Evolutionary conservation across 2,888 invertebrate species (phyloP), one percentile per base, ranked within the genome.

Genomic region (Andricus quercusramuli): DNA sequence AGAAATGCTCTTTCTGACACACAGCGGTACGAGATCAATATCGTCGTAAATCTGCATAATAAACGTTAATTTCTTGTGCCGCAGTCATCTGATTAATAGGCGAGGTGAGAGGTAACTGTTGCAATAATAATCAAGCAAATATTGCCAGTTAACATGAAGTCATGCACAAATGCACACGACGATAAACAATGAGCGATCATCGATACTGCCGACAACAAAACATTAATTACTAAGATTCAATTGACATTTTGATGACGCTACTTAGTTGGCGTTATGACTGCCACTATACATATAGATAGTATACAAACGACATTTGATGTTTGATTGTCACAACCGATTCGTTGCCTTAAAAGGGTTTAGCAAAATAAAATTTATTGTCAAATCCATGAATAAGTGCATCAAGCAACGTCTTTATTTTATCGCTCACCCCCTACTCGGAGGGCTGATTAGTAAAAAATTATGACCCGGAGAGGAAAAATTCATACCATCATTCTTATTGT

Each of bases 41-140:
- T 74, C 56, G 37, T 56, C 56, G n/a, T 56, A 74, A 74, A 74
- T 74, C 32, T 29, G 56, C n/a, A 29, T 29, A 74, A 74, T 74
- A 74, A 74, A 74, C 56, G 74, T 74, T 56, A 74, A 56, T 74
- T 74, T 74, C 74, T 56, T 74, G 74, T 74, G 56, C 32, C 15
- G 37, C 32, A 74, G 22, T 74, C 29, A 59, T 74, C 59, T 74
- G 32, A 37, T n/a, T 51, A 74, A 74, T 74, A 37, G 74, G 56
- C 51, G 74, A 56, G 74, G 74, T 74, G 74, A 74, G 74, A 74
- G 56, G 56, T 74, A 74, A 59, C 74, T 59, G 74, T 74, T 74
- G 74, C 74, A 74, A 74, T 74, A 74, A 74, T 74, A 74, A 74
- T 74, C 56, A 37, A 74, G 74, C 56, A 74, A 74, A 74, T 74